Percentiles rank a stretch among this genome's conserved stretches.
Conservation (phyloP, 2,113 vertebrate species). For the Budorcas taxicolor region DNA sequence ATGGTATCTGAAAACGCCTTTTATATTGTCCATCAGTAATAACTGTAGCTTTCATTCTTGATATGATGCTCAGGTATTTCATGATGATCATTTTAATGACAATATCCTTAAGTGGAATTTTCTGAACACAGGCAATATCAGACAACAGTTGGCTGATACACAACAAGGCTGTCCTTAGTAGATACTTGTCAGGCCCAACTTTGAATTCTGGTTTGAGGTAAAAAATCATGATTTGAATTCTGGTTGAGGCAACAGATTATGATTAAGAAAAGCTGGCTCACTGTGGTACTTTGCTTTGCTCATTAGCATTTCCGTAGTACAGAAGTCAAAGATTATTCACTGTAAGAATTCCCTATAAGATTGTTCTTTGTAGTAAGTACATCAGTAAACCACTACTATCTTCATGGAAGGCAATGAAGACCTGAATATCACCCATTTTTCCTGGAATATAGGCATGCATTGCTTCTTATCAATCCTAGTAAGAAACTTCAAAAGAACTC, state of each 20-base stretch:
- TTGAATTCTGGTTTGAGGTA: neutral
- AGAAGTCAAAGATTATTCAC: neutral
- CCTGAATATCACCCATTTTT: neutral
- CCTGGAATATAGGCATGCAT: neutral
- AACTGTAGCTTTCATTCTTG: neutral
- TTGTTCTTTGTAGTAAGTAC: neutral
- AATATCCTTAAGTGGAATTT: neutral
- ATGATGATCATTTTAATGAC: constrained; percentile 17
- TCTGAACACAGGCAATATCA: neutral
- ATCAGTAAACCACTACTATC: neutral
- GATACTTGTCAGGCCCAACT: neutral
- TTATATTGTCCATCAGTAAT: neutral
- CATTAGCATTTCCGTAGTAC: neutral
- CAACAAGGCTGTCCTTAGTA: neutral
- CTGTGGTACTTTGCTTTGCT: neutral
- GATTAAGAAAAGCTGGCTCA: neutral
- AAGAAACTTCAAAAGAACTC: neutral
- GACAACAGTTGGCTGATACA: neutral
- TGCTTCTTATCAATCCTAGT: neutral
- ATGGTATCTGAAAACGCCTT: neutral
- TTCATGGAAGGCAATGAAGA: neutral
- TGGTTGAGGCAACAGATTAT: neutral
- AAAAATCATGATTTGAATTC: neutral
- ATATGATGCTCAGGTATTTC: neutral
- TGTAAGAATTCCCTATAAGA: neutral